A percentile compares a stretch with the other conserved stretches of the same genome.
These are phyloP conservation scores for Drosophila histrio DNA, from an alignment of 2,888 invertebrate genomes.

Conservation along the genomic window DNA sequence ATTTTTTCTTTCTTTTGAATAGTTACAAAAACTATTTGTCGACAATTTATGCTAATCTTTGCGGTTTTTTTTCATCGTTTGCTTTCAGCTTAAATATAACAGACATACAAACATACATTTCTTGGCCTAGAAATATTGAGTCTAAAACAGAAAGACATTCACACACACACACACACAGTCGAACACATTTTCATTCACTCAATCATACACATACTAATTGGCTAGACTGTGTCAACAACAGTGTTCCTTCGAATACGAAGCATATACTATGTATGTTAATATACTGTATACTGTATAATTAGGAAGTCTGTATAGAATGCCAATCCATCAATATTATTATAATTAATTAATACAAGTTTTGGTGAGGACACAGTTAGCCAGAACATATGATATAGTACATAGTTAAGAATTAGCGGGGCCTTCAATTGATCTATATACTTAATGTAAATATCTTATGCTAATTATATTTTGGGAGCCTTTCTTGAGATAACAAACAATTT, in stretches of 20 bases:
- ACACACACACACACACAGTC: conserved; percentile 27
- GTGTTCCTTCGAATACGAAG: conserved; percentile 53
- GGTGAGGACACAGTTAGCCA: conserved; percentile 47
- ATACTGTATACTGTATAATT: conserved; percentile 32
- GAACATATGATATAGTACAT: not conserved
- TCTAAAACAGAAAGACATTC: conserved; percentile 56
- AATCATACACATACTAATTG: conserved; percentile 39
- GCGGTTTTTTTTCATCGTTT: conserved; percentile 52
- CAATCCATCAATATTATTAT: conserved; percentile 32
- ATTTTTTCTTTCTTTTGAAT: conserved; percentile 57
- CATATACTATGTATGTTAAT: conserved; percentile 22
- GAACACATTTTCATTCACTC: conserved; percentile 20
- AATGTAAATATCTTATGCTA: conserved; percentile 29
- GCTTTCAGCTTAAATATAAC: conserved; percentile 58
- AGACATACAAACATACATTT: conserved; percentile 35
- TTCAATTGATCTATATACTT: conserved; percentile 62
- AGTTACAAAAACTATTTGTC: conserved; percentile 74
- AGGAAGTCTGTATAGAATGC: conserved; percentile 55
- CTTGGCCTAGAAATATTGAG: conserved; percentile 63
- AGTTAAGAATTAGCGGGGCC: conserved; percentile 3
- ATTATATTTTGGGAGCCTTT: conserved; percentile 46
- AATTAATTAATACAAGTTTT: conserved; percentile 32
- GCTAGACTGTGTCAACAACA: conserved; percentile 48
- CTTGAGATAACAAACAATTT: conserved; percentile 30
- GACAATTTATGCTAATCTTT: conserved; percentile 77